Evolutionary conservation across 2,113 vertebrate genomes (phyloP).

Genomic region (Apodemus sylvaticus): DNA sequence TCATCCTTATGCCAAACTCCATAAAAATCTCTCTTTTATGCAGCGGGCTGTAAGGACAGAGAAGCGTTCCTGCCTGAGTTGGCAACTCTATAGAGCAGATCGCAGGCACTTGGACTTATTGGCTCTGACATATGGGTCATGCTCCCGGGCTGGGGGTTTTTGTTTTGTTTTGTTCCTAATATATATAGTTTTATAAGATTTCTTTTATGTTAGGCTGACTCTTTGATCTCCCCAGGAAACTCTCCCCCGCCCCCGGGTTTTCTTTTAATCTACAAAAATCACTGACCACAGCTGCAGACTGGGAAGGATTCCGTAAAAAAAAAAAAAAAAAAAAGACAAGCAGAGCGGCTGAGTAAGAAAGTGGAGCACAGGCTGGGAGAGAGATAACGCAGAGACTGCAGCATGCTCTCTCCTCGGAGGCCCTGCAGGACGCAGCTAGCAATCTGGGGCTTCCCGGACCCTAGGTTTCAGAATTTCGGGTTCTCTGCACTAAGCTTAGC

Average conservation of each 20-base stretch:
- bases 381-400: neutral
- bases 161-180: slow-evolving; percentile 80
- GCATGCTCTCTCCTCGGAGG: neutral
- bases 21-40: slow-evolving; percentile 71
- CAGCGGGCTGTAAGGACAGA: slow-evolving; percentile 66
- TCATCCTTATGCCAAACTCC: slow-evolving; percentile 61
- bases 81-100: slow-evolving; percentile 73
- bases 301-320: slow-evolving; percentile 78
- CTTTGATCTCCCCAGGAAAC: slow-evolving; percentile 83
- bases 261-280: slow-evolving; percentile 86
- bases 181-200: slow-evolving; percentile 82
- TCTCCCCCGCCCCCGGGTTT: slow-evolving; percentile 72
- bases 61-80: slow-evolving; percentile 78
- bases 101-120: slow-evolving; percentile 74
- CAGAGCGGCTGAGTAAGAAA: neutral
- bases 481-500: neutral
- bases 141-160: slow-evolving; percentile 61
- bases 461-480: neutral
- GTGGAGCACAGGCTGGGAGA: neutral
- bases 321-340: neutral
- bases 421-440: rapidly evolving
- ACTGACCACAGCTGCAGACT: slow-evolving; percentile 84
- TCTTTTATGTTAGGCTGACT: slow-evolving; percentile 86
- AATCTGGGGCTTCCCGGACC: neutral
- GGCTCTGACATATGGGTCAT: slow-evolving; percentile 82